Conservation (phyloP, 1,140 invertebrate genomes). For the Lucilia sericata region DNA sequence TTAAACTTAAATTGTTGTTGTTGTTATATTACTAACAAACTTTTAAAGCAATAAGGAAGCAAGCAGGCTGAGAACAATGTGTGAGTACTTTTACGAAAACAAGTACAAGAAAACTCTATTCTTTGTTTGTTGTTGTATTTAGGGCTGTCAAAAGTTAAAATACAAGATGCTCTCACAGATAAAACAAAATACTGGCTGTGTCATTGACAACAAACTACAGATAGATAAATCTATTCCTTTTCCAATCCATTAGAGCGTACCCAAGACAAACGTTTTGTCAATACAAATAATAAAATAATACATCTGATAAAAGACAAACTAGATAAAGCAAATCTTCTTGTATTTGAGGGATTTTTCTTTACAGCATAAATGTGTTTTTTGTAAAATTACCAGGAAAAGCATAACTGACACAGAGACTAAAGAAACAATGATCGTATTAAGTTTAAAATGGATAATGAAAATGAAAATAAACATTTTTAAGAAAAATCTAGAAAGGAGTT, state of each 20-base stretch:
- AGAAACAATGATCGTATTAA: no score
- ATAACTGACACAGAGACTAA: no score
- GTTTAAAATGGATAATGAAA: no score
- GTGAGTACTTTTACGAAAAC: no score
- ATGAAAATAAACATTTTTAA: no score
- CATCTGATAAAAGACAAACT: not conserved
- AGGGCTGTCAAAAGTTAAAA: constrained; percentile 22
- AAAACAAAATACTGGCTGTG: constrained; percentile 33
- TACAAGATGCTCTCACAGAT: not conserved
- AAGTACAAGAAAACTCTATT: no score
- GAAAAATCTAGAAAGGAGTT: no score
- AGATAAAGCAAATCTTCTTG: not conserved
- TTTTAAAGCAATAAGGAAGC: not conserved
- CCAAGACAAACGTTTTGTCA: not conserved
- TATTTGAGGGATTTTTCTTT: not conserved
- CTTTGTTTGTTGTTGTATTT: not conserved
- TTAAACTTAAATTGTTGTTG: not conserved
- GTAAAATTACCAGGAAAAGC: no score
- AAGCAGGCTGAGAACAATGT: no score
- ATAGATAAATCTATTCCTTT: constrained; percentile 43
- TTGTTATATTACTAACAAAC: not conserved
- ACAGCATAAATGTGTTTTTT: not conserved
- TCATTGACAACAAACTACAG: constrained; percentile 30
- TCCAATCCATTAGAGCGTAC: constrained; percentile 38
- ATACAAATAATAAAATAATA: not conserved